Evolutionary conservation across 2,797 vertebrate genomes (phyloP).

Genomic region (Hippoglossus hippoglossus): DNA sequence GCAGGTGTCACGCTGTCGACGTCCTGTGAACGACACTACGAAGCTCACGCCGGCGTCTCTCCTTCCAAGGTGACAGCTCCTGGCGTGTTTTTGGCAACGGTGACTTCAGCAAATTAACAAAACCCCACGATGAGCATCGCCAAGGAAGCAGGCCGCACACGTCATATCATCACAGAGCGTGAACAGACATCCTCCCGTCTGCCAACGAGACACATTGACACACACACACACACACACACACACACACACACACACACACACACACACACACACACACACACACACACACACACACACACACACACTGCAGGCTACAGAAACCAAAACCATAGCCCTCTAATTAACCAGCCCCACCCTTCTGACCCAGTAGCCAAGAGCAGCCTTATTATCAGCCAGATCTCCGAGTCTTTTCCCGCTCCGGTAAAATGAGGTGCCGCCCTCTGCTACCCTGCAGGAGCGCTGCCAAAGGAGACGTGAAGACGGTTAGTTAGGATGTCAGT

Average conservation of each 20-base stretch:
- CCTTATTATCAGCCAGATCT: conserved; percentile 61
- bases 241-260: conserved; percentile 30
- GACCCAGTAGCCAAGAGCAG: conserved; percentile 62
- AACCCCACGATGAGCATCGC: conserved; percentile 53
- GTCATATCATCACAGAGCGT: conserved; percentile 32
- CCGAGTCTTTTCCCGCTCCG: conserved; percentile 17
- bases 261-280: conserved; percentile 18
- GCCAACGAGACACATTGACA: conserved; percentile 41
- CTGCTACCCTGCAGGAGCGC: conserved; percentile 18
- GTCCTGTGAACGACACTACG: conserved; percentile 59
- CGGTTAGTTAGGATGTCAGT: conserved; percentile 12
- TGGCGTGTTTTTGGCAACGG: conserved; percentile 72
- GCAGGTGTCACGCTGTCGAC: conserved; percentile 39
- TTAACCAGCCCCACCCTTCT: conserved; percentile 70
- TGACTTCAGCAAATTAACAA: conserved; percentile 79
- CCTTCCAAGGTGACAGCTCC: conserved; percentile 78
- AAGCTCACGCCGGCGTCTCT: conserved; percentile 52
- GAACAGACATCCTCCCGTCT: conserved; percentile 48
- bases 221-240: conserved; percentile 29
- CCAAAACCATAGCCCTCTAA: conserved; percentile 64
- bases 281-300: conserved; percentile 11
- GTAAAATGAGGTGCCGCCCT: conserved; percentile 49
- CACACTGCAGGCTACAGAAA: conserved; percentile 53
- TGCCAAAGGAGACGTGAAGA: conserved; percentile 2
- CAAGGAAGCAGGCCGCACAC: conserved; percentile 33